These are phyloP conservation scores for Melanotaenia trifasciata DNA, from an alignment of 2,797 vertebrate genomes.

Conservation along the genomic window DNA sequence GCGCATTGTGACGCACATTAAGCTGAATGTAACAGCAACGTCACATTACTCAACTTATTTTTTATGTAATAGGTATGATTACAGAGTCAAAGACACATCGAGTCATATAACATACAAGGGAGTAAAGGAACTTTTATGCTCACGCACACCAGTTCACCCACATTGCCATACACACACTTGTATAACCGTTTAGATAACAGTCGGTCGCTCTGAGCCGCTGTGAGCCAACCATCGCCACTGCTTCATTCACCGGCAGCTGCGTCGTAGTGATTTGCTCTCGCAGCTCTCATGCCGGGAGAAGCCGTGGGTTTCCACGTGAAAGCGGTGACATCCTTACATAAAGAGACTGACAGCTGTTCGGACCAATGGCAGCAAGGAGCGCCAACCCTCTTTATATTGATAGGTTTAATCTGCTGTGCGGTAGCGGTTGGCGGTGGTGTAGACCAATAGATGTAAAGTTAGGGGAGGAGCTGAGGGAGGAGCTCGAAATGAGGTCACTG, in stretches of 20 bases:
- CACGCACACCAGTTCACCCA: conserved; percentile 45
- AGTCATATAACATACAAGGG: conserved; percentile 22
- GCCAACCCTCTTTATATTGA: accelerated
- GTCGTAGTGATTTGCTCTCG: conserved; percentile 73
- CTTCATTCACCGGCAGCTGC: conserved; percentile 70
- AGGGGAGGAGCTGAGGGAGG: conserved; percentile 29
- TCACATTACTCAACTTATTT: too few species aligned
- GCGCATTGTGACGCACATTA: neutral
- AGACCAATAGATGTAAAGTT: conserved; percentile 47
- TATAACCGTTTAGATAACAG: conserved; percentile 87
- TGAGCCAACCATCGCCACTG: conserved; percentile 72
- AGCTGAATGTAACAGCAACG: too few species aligned
- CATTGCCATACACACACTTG: conserved; percentile 79
- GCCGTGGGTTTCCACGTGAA: conserved; percentile 83
- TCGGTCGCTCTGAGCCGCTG: conserved; percentile 44
- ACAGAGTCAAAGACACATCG: conserved; percentile 15
- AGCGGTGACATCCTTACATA: conserved; percentile 77
- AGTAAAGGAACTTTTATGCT: conserved; percentile 29
- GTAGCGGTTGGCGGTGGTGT: neutral
- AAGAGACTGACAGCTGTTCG: conserved; percentile 60
- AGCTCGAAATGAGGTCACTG: conserved; percentile 76
- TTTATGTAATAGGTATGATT: conserved; percentile 13
- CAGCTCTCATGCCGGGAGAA: conserved; percentile 43
- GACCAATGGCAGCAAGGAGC: conserved; percentile 55
- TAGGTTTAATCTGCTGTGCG: conserved; percentile 14